phyloP scores from a whole-genome alignment of 2,888 invertebrate species.

The Lobophora halterata region DNA sequence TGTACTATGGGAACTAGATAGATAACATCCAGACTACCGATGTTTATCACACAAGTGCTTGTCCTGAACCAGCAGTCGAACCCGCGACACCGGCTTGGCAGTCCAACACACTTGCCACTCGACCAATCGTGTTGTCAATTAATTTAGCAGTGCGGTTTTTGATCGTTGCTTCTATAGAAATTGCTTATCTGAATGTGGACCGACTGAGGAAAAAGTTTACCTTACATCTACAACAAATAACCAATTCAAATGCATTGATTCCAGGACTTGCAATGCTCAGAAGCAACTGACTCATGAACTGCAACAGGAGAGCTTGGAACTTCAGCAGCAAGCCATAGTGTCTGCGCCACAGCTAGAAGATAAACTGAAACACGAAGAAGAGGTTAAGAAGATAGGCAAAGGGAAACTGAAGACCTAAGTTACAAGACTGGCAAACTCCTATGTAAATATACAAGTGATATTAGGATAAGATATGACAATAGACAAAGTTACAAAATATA shows the following conservation, averaged over 20 bases:
- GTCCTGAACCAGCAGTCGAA: too few species aligned
- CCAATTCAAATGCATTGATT: slow-evolving; percentile 19
- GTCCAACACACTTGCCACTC: too few species aligned
- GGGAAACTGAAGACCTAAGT: slow-evolving; percentile 12
- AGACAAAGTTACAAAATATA: background rate
- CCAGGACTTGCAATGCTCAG: slow-evolving; percentile 65
- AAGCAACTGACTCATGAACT: slow-evolving; percentile 65
- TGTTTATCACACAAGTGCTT: too few species aligned
- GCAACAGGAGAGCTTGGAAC: slow-evolving; percentile 70
- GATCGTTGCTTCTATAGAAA: too few species aligned
- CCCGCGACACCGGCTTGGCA: too few species aligned
- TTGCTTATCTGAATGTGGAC: too few species aligned
- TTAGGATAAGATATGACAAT: slow-evolving; percentile 15
- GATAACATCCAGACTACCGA: too few species aligned
- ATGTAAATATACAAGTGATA: slow-evolving; percentile 20
- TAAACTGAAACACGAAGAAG: slow-evolving; percentile 50
- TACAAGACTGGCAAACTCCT: slow-evolving; percentile 1
- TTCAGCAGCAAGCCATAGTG: slow-evolving; percentile 71
- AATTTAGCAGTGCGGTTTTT: too few species aligned
- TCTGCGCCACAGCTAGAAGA: slow-evolving; percentile 62
- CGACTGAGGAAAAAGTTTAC: too few species aligned
- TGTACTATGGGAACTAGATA: too few species aligned
- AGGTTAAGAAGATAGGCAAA: slow-evolving; percentile 29
- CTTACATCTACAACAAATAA: background rate
- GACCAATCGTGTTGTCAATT: too few species aligned